Conservation (phyloP, 2,888 invertebrate genomes). For the Pyrrhia umbra region DNA sequence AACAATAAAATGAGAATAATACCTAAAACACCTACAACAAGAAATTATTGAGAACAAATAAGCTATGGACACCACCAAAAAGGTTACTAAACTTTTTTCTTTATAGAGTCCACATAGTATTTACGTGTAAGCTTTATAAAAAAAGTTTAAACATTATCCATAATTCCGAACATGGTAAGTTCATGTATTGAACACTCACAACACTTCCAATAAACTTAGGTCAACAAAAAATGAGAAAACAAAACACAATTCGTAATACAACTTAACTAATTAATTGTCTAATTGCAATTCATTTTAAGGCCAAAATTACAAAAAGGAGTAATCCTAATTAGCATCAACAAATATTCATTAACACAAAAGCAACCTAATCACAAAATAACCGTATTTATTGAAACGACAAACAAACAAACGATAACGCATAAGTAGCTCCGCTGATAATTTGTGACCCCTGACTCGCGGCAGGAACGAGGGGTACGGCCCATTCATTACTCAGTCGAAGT, state of each 20-base stretch:
- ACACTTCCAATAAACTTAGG: background rate
- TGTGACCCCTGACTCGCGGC: conserved; percentile 66
- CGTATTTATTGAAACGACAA: conserved; percentile 44
- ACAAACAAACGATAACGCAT: conserved; percentile 64
- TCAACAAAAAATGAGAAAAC: background rate
- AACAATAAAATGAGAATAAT: no score
- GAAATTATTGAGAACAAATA: no score
- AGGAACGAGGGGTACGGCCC: conserved; percentile 48
- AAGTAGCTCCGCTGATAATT: conserved; percentile 63
- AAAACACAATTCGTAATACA: background rate
- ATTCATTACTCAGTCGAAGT: conserved; percentile 50
- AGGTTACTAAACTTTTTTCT: no score
- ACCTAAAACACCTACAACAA: no score
- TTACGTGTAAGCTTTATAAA: no score
- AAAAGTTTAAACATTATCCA: no score
- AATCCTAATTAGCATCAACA: conserved; percentile 3
- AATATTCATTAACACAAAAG: conserved; percentile 18
- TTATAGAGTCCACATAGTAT: no score
- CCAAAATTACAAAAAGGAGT: background rate
- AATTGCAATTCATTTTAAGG: background rate
- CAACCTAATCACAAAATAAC: conserved; percentile 40
- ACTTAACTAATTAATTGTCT: background rate
- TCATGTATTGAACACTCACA: background rate
- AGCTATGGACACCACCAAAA: no score
- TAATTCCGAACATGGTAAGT: no score